phyloP scores from a whole-genome alignment of 2,113 vertebrate species.

The Zapus hudsonius region DNA sequence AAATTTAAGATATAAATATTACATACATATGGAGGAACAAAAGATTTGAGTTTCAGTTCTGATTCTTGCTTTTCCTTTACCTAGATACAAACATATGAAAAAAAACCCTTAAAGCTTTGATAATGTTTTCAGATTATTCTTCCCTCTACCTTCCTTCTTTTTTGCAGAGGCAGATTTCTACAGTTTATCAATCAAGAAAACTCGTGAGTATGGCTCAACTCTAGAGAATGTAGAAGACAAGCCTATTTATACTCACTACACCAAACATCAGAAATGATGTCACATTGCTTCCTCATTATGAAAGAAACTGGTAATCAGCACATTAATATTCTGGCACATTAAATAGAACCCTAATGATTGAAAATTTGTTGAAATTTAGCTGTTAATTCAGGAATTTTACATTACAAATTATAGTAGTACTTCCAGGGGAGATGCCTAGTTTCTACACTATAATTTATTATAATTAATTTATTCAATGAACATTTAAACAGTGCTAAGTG shows the following conservation, averaged over 20 bases:
- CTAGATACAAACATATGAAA: slow-evolving; percentile 81
- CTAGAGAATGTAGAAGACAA: slow-evolving; percentile 34
- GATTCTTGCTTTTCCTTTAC: slow-evolving; percentile 93
- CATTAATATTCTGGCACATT: background rate
- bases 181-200: slow-evolving; percentile 29
- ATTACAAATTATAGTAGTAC: slow-evolving; percentile 1
- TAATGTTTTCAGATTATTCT: slow-evolving; percentile 39
- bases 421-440: background rate
- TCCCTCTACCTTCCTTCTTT: background rate
- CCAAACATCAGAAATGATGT: slow-evolving; percentile 33
- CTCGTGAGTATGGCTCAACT: background rate
- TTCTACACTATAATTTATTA: background rate
- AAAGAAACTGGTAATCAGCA: slow-evolving; percentile 18
- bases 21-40: slow-evolving; percentile 94
- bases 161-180: background rate
- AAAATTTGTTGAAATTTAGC: slow-evolving; percentile 11
- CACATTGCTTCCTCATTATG: background rate
- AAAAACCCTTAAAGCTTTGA: slow-evolving; percentile 26
- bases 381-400: slow-evolving; percentile 5
- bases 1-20: slow-evolving; percentile 61
- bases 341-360: background rate
- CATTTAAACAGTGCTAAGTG: background rate
- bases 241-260: slow-evolving; percentile 53
- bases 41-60: slow-evolving; percentile 92
- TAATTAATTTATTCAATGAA: slow-evolving; percentile 39